These are phyloP conservation scores for Drosophila orena DNA, from an alignment of 1,140 invertebrate genomes.

Conservation along the genomic window DNA sequence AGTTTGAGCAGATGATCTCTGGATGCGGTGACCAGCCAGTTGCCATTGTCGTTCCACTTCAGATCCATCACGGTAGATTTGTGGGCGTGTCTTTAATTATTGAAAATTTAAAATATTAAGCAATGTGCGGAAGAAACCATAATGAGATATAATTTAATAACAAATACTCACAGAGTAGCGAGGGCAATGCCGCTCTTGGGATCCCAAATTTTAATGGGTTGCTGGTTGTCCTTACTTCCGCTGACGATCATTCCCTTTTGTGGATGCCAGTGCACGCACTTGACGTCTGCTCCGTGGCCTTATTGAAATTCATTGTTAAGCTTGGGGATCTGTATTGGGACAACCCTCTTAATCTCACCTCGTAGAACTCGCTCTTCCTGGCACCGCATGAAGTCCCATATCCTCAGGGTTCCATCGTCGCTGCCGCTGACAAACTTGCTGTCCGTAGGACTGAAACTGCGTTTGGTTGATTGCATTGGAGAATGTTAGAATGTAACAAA, in stretches of 20 bases:
- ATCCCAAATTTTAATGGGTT: constrained; percentile 99
- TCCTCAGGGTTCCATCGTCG: constrained; percentile 98
- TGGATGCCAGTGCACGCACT: constrained; percentile 99
- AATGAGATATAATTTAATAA: no score
- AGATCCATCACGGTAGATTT: constrained; percentile 99
- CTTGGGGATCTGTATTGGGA: not conserved
- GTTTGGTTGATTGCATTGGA: constrained; percentile 45
- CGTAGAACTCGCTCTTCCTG: constrained; percentile 97
- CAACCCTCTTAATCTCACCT: constrained; percentile 87
- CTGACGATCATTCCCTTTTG: constrained; percentile 98
- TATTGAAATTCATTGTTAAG: constrained; percentile 26
- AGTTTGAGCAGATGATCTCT: constrained; percentile 99
- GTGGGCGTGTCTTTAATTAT: constrained; percentile 95
- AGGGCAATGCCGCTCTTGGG: constrained; percentile 96
- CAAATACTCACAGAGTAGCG: constrained; percentile 89
- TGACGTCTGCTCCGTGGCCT: constrained; percentile 99
- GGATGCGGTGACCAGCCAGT: constrained; percentile 99
- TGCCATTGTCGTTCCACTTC: constrained; percentile 99
- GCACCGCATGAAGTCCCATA: constrained; percentile 99
- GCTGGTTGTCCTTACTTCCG: constrained; percentile 99
- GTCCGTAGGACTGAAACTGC: constrained; percentile 99
- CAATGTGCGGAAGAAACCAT: no score
- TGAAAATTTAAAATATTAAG: not conserved
- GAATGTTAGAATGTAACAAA: constrained; percentile 61
- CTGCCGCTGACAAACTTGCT: constrained; percentile 99